Base-by-base conservation (phyloP, 2,888 invertebrate genomes). In the Orthosia gothica region DNA sequence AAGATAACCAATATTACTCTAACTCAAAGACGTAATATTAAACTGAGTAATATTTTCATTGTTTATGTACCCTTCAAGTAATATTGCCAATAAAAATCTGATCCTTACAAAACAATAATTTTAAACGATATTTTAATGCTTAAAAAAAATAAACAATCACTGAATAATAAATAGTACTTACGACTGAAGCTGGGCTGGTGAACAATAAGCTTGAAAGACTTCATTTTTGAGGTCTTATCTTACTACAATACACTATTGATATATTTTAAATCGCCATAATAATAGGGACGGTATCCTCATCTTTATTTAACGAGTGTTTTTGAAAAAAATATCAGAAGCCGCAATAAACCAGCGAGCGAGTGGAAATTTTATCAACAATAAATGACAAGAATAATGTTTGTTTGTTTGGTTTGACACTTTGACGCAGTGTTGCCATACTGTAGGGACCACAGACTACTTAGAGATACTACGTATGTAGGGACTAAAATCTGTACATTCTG, bases 151-250 rank as follows among this genome's bases (percentile, higher is more conserved):
- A 40, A 40, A 40, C 40, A 40, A 40, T 18, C 5, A 66, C n/a
- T 18, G 16, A 23, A 9, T 64, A 40, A 18, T 54, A 57, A 58
- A 66, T 40, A 64, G 64, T 78, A 95, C 97, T 96, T 94, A 97
- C 98, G 97, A 84, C 97, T 98, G 88, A 98, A 98, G 83, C 97
- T 97, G 86, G 98, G 98, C 83, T 98, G 98, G 91, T 98, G 98
- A 4, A 98, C 98, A 84, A 98, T 98, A 76, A 98, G 95, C 90
- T 98, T 98, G 87, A 98, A 98, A 5, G 98, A 97, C 93, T 98
- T 97, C 97, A 97, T 97, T 59, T 73, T 80, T 26, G 5, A 23
- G 15, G 18, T 32, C 11, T 57, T 40, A 5, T 20, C 61, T 20
- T 49, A 13, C 23, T 66, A 55, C 20, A 16, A 61, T n/a, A 50